Conservation (phyloP, 2,113 vertebrate genomes). For the Fulica atra region DNA sequence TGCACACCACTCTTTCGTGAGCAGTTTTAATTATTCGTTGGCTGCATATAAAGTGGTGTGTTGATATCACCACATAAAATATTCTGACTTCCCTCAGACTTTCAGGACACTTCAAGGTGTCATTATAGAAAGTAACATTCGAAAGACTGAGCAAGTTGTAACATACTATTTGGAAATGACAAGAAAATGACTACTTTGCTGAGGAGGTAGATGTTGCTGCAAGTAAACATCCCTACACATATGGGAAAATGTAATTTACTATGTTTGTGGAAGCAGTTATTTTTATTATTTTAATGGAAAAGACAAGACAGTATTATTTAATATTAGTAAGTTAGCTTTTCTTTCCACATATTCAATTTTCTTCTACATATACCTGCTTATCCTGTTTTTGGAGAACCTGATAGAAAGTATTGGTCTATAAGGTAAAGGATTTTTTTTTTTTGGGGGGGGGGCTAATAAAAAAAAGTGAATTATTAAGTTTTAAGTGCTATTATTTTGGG, state of each 20-base stretch:
- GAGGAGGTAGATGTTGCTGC: neutral
- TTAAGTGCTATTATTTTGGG: neutral
- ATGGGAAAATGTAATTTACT: neutral
- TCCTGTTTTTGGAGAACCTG: neutral
- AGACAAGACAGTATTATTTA: neutral
- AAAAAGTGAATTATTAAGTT: neutral
- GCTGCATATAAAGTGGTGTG: neutral
- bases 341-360: neutral
- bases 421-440: neutral
- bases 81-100: conserved; percentile 10
- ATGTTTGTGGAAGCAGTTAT: neutral
- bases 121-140: conserved; percentile 23
- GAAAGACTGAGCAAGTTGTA: neutral
- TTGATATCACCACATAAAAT: neutral
- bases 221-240: neutral
- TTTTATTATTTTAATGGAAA: conserved; percentile 23
- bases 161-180: conserved; percentile 11
- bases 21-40: neutral
- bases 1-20: neutral
- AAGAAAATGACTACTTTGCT: conserved; percentile 12
- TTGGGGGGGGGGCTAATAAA: neutral
- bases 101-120: conserved; percentile 26
- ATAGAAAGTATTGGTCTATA: neutral
- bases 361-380: neutral
- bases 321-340: neutral